Evolutionary conservation across 1,140 invertebrate species (phyloP), one percentile per base, ranked within the genome.

Genomic region (Gryon sp.): DNA sequence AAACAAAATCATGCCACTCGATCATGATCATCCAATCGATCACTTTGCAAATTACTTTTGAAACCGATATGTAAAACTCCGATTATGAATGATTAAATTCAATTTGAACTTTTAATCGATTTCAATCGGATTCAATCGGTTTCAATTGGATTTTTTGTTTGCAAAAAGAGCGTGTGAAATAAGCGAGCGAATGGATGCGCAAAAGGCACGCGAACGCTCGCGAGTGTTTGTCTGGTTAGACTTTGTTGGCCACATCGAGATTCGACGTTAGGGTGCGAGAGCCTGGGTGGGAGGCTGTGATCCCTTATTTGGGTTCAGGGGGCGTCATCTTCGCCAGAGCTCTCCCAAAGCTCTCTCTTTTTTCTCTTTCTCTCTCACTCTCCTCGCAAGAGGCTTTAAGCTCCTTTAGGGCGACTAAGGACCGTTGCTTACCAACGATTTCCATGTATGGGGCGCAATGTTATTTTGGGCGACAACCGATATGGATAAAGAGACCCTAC

Each of bases 231-330:
- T n/a, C n/a, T 45, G 69, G 72, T 79, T 57, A 40, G 16, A 32
- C 40, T 14, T 46, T 43, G 40, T n/a, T n/a, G 45, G 8, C 38
- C 9, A 30, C 14, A 24, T n/a, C n/a, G 24, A 41, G 50, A 20
- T 20, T 57, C 26, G 46, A 12, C 14, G 57, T n/a, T 32, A 62
- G 52, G 50, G 38, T 20, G 36, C 16, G 14, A 19, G 14, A 26
- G 14, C 16, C 28, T 72, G n/a, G 62, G 62, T 83, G 80, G 60
- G 70, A 63, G 57, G 50, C 65, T 55, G 74, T 63, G 83, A 82
- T 81, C 80, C 86, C 86, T 88, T 87, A 88, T 88, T 88, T 88
- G 86, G 86, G 80, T 85, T 78, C 81, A 50, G 82, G 83, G 83
- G 76, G 84, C 84, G 82, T 86, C 78, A 65, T 62, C 65, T 68